Base-by-base conservation (phyloP, 2,888 invertebrate genomes). In the Hirtodrosophila alboralis region DNA sequence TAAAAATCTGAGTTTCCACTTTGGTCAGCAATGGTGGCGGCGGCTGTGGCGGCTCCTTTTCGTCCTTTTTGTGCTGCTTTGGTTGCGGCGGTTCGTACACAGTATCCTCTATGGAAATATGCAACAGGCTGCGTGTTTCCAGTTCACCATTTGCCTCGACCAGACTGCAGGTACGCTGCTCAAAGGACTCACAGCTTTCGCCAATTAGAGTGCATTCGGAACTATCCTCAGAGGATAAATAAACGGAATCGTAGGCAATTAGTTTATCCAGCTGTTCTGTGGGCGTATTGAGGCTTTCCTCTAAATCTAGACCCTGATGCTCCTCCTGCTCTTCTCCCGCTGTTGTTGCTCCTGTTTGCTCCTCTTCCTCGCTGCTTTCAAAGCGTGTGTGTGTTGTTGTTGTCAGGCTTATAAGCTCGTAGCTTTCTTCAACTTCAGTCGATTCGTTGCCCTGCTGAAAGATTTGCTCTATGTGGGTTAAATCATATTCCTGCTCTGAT, bases 221-320 rank as follows among this genome's bases (percentile, higher is more conserved):
- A 44, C 90, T 88, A 6, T 90, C 90, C 49, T 91, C 91, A 0
- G 91, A 91, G 1, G 90, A 90, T 1, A 91, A 62, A 59, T 91
- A 91, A 3, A 91, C 90, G 26, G 91, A 90, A 71, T 91, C 90
- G 63, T 91, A 91, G 28, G 91, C 89, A 37, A 91, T 90, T 0
- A 90, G 79, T 33, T 88, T 88, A 6, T 89, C 87, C 41, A 87
- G 49, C 51, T 79, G 70, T 5, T 76, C 70, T 5, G 52, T 67
- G 13, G 49, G 30, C 16, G 67, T 53, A 23, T 40, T 16, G 21
- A 61, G 45, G 14, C 47, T 58, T 10, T 43, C 47, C 4, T 48
- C 56, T 0, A 30, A 23, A 1, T 16, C 47, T 4, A 36, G 13
- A 10, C 47, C 13, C 9, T 49, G 21, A 2, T 40, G 31, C 5